Conservation (phyloP, 2,113 vertebrate genomes). For the Gulo gulo region DNA sequence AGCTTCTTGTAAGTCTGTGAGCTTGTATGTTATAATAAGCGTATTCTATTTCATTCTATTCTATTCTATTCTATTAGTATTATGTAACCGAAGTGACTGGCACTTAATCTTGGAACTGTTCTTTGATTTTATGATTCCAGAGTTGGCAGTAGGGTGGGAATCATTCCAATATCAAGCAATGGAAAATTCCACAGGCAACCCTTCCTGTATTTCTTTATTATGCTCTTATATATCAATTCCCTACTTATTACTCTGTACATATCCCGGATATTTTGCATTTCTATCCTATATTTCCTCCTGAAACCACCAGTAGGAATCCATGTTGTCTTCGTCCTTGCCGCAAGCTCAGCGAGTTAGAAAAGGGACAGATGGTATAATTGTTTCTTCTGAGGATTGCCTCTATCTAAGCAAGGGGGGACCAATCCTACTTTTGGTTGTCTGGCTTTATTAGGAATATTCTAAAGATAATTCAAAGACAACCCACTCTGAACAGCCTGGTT, state of each 20-base stretch:
- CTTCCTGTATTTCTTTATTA: constrained; percentile 3
- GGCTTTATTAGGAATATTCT: background rate
- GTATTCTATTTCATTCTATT: background rate
- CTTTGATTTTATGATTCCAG: constrained; percentile 2
- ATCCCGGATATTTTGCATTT: background rate
- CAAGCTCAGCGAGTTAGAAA: background rate
- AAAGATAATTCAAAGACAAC: background rate
- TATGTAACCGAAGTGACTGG: background rate
- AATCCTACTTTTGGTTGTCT: background rate
- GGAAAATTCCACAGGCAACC: constrained; percentile 22
- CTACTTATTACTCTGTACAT: background rate
- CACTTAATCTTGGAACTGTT: constrained; percentile 34
- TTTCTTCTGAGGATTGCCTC: background rate
- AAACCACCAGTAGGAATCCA: background rate
- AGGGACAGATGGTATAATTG: background rate
- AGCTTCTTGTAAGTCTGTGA: background rate
- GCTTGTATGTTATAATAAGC: background rate
- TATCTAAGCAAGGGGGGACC: background rate
- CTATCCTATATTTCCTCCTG: background rate
- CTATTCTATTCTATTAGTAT: background rate
- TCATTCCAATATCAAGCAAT: background rate
- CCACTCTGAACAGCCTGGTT: background rate
- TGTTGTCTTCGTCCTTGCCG: background rate
- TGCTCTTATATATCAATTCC: background rate
- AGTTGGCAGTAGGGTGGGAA: background rate